Base-by-base conservation (phyloP, 2,797 vertebrate species). In the Sebastes cheni region DNA sequence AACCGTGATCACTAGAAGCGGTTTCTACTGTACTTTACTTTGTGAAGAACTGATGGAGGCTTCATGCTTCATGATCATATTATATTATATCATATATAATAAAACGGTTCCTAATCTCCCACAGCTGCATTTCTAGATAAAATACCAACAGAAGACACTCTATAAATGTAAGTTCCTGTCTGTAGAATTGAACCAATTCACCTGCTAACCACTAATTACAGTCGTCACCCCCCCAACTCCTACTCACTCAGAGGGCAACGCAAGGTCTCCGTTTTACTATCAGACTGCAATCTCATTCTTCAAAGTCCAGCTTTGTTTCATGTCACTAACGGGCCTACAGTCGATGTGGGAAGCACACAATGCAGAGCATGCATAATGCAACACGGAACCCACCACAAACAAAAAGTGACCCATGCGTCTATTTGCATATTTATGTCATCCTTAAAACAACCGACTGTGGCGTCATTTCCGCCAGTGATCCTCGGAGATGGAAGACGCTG, bases 401-500 rank as follows among this genome's bases (percentile, higher is more conserved):
- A 88, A 83, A 89, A 89, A 83, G 66, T 58, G 84, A 81, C 80
- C 83, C 78, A 75, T 79, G 80, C 59, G 42, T 77, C 75, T 39
- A 83, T 90, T 78, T 93, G 87, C 90, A 94, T 93, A 94, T 94
- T 90, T 79, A 93, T 91, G 88, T 75, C 34, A 78, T 77, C 85
- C 85, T 84, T 90, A 91, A 93, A 93, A 91, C 89, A 93, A 93
- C 86, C 60, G 50, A 75, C 74, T 72, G 78, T 90, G 85, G 80
- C 85, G 88, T 93, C 93, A 93, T 90, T 93, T 94, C 92, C 91
- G 86, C 85, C 92, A 89, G 93, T 90, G 91, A 90, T 86, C 88
- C 89, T 87, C 79, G 79, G 93, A 84, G 94, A 95, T 94, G 90
- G 94, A 94, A 93, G 94, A 91, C 88, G 88, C 89, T 81, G 91